Evolutionary conservation across 2,888 invertebrate genomes (phyloP), one percentile per base, ranked within the genome.

Genomic region (Platycnemis pennipes): DNA sequence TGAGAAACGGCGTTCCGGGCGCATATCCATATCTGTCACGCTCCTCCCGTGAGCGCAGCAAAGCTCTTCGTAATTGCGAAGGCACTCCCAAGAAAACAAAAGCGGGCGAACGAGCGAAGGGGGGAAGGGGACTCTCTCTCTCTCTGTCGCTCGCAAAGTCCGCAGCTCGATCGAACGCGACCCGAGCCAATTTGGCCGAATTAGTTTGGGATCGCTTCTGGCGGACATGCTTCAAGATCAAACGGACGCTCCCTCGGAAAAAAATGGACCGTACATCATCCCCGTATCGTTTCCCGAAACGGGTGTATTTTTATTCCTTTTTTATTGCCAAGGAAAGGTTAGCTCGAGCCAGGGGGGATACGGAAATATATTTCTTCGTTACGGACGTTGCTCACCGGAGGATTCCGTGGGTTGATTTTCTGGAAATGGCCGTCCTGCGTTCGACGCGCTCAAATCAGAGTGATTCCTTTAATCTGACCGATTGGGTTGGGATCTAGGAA

Each of bases 21-120:
- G 26, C 91, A 56, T 63, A 91, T 91, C 63, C 91, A 91, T 91
- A 63, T 91, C 91, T 91, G 91, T 91, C 91, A 91, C 91, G 63
- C 37, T 26, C 42, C 89, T 44, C 11, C n/a, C 63, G n/a, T 44
- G 37, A 31, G 31, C 8, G 31, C 31, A 7, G n/a, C 19, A 7
- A 22, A 19, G 63, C 44, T 44, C 42, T 56, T 19, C 31, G 63
- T 63, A 77, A 77, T 91, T 91, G 63, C 42, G 63, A n/a, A 16
- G 37, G 42, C 37, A 16, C 42, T 56, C 46, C 22, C 63, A 91
- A 63, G 91, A 63, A 91, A 91, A 26, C 56, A 91, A 44, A 22
- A 46, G 63, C 31, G 77, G 13, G 77, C 13, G 11, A 13, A 13
- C 11, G 37, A 37, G 77, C 13, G 77, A n/a, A 16, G 0, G 37